Conservation (phyloP, 2,113 vertebrate species). For the Phoenicopterus ruber region DNA sequence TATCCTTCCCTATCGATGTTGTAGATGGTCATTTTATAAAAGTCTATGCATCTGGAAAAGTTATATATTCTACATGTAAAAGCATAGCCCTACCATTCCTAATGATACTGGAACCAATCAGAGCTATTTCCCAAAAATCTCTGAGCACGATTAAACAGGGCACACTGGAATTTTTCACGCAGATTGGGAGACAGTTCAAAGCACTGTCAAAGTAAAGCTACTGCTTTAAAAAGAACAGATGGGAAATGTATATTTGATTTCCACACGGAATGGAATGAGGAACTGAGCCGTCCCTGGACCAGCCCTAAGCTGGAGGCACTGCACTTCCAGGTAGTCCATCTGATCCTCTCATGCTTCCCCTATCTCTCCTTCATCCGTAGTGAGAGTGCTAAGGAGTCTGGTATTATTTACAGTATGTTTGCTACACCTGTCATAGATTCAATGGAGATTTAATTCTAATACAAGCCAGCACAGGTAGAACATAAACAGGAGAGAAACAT, state of each 20-base stretch:
- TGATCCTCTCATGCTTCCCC: background rate
- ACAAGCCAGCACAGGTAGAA: conserved; percentile 7
- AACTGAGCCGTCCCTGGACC: background rate
- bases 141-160: no score
- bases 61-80: no score
- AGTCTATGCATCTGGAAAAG: no score
- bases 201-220: background rate
- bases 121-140: no score
- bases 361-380: no score
- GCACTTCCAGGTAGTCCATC: background rate
- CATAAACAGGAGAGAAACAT: background rate
- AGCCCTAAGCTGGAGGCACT: background rate
- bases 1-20: no score
- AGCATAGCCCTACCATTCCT: no score
- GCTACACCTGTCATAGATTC: background rate
- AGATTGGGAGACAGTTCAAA: no score
- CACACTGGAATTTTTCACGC: no score
- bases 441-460: background rate
- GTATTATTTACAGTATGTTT: background rate
- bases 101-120: no score
- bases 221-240: background rate
- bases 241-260: background rate
- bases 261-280: background rate
- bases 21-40: no score
- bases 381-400: background rate